Conservation (phyloP, 2,888 invertebrate species). For the Sarcophaga caerulescens region DNA sequence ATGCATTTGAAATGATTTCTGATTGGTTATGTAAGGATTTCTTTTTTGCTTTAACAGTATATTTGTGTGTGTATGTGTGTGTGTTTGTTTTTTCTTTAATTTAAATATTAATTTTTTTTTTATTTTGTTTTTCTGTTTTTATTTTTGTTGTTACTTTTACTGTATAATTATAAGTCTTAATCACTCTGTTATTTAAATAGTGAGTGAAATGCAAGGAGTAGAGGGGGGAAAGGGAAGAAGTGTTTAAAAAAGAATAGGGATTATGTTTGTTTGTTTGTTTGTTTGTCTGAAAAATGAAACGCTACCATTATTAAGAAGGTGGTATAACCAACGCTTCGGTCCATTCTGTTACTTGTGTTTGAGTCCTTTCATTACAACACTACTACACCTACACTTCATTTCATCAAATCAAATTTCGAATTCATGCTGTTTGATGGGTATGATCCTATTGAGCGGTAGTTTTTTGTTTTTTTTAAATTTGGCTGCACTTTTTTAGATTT, state of each 20-base stretch:
- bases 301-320: slow-evolving; percentile 31
- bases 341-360: too few relatives aligned
- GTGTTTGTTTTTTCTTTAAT: background rate
- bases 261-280: slow-evolving; percentile 19
- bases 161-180: slow-evolving; percentile 64
- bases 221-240: background rate
- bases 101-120: slow-evolving; percentile 20
- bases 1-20: too few relatives aligned
- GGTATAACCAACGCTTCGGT: too few relatives aligned
- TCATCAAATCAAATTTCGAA: too few relatives aligned
- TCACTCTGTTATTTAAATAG: slow-evolving; percentile 63
- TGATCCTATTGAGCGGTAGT: too few relatives aligned
- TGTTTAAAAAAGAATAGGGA: background rate
- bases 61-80: background rate
- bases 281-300: slow-evolving; percentile 50
- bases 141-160: slow-evolving; percentile 29
- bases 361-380: too few relatives aligned
- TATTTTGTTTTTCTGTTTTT: slow-evolving; percentile 19
- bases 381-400: too few relatives aligned
- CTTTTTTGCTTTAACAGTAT: background rate
- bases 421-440: too few relatives aligned
- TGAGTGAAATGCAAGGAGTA: slow-evolving; percentile 57
- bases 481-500: slow-evolving; percentile 22
- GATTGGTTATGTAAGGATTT: too few relatives aligned
- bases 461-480: background rate